Evolutionary conservation across 2,888 invertebrate genomes (phyloP).

Genomic region (Eutolmus rufibarbis): DNA sequence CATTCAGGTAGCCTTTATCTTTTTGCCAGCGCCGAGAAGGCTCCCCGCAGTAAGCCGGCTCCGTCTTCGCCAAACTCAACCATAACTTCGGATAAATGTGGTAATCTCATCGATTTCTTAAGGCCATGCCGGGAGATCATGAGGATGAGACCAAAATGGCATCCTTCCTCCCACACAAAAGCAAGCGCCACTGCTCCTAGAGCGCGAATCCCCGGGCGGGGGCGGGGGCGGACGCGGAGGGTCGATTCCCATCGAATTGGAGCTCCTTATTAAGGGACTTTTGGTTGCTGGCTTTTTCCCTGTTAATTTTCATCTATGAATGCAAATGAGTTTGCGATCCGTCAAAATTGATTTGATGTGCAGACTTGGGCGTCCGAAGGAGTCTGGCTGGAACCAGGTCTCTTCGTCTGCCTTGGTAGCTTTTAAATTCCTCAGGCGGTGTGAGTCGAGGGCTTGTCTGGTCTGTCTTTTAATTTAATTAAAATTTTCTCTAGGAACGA

Average conservation of each 20-base stretch:
- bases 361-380: neutral
- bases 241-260: neutral
- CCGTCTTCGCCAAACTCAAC: neutral
- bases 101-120: slow-evolving; percentile 31
- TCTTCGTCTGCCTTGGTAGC: neutral
- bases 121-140: neutral
- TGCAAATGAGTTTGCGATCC: slow-evolving; percentile 24
- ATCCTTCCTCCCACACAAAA: neutral
- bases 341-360: slow-evolving; percentile 3
- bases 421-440: neutral
- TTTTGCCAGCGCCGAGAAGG: neutral
- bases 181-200: neutral
- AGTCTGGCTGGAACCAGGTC: neutral
- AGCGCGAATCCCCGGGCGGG: neutral
- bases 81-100: slow-evolving; percentile 17
- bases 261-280: slow-evolving; percentile 16
- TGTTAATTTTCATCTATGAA: slow-evolving; percentile 34
- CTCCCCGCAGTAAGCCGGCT: neutral
- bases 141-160: neutral
- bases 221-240: neutral
- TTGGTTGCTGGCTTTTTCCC: slow-evolving; percentile 17
- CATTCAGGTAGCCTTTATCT: slow-evolving; percentile 37
- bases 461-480: neutral
- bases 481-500: neutral
- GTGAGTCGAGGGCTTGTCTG: neutral